A percentile compares a stretch with the other conserved stretches of the same genome.
Conservation (phyloP, 2,888 invertebrate genomes). For the Dasypolia templi region DNA sequence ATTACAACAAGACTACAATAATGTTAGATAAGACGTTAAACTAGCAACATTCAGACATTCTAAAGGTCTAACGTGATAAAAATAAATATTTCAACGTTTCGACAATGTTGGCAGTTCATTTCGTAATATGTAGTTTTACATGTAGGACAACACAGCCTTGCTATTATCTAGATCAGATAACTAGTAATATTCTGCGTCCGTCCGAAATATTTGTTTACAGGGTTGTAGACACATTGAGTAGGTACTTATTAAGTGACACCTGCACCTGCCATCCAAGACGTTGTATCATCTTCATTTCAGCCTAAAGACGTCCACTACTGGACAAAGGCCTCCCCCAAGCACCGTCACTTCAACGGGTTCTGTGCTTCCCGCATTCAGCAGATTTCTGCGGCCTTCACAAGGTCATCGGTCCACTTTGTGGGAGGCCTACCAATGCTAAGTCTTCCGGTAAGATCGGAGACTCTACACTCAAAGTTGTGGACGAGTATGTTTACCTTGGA, state of each 20-base stretch:
- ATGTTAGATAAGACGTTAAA: conserved; percentile 10
- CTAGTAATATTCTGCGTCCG: conserved; percentile 40
- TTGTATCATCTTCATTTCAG: too few relatives aligned
- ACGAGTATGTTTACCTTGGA: too few relatives aligned
- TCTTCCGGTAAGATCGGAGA: too few relatives aligned
- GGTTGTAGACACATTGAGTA: conserved; percentile 10
- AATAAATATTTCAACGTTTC: conserved; percentile 47
- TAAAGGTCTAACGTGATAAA: conserved; percentile 40
- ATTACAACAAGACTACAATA: background rate
- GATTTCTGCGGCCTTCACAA: too few relatives aligned
- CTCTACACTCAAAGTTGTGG: too few relatives aligned
- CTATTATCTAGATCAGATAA: conserved; percentile 47
- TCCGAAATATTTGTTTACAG: conserved; percentile 26
- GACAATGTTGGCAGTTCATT: conserved; percentile 35
- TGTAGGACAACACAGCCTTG: conserved; percentile 50
- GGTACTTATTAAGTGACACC: background rate
- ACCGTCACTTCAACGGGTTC: too few relatives aligned
- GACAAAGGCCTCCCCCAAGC: too few relatives aligned
- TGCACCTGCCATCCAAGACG: too few relatives aligned
- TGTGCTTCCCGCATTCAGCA: too few relatives aligned
- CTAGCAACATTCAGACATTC: background rate
- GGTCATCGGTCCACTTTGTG: too few relatives aligned
- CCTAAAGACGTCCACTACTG: too few relatives aligned
- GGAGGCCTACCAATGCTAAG: too few relatives aligned
- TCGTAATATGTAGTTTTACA: conserved; percentile 48